A percentile compares a stretch with the other conserved stretches of the same genome.
Conservation (phyloP, 2,113 vertebrate species). For the Saiga tatarica region DNA sequence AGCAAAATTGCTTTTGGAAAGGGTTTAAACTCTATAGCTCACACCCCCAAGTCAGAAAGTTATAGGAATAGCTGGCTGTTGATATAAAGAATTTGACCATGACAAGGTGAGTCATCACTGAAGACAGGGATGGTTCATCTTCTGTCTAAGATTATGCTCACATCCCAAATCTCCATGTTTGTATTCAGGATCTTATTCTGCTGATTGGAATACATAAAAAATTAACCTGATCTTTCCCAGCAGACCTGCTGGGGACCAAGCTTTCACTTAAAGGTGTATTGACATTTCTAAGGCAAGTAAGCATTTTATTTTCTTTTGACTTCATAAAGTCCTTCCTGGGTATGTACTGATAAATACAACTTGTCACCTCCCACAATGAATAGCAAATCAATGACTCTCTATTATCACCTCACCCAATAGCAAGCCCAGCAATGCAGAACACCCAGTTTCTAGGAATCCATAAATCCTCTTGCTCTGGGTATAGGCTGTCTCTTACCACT, state of each 20-base stretch:
- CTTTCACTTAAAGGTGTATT: slow-evolving; percentile 26
- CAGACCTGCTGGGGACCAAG: neutral
- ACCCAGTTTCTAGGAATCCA: neutral
- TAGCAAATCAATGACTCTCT: neutral
- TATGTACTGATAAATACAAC: slow-evolving; percentile 22
- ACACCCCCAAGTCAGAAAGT: neutral
- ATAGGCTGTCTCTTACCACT: neutral
- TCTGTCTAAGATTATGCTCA: neutral
- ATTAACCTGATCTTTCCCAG: slow-evolving; percentile 15
- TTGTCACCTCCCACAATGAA: slow-evolving; percentile 30
- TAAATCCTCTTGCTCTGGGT: neutral
- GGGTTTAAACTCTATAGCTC: neutral
- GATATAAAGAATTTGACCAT: neutral
- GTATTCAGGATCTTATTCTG: neutral
- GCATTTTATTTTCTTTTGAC: slow-evolving; percentile 21
- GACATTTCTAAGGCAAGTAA: slow-evolving; percentile 34
- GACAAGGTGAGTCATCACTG: neutral
- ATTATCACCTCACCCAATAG: neutral
- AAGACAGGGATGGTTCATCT: neutral
- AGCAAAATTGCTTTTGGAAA: neutral
- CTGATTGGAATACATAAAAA: neutral
- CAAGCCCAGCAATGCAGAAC: neutral
- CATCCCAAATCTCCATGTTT: neutral
- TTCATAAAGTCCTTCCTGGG: slow-evolving; percentile 4
- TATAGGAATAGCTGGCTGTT: neutral